These are phyloP conservation scores for Microtus oregoni DNA, from an alignment of 2,113 vertebrate genomes.

Conservation along the genomic window DNA sequence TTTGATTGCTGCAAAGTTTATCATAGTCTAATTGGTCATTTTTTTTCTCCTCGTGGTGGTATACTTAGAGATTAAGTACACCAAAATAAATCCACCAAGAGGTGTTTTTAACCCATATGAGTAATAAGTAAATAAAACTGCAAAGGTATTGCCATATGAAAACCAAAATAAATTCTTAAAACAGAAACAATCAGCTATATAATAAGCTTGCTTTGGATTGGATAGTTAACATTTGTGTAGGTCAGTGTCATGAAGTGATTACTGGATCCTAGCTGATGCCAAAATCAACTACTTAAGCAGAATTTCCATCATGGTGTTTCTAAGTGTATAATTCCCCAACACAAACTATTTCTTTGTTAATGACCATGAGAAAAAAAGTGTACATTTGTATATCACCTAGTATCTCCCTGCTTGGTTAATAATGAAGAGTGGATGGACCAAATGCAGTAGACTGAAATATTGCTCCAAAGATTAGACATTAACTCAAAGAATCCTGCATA, in stretches of 20 bases:
- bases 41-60: conserved; percentile 28
- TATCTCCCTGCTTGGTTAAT: neutral
- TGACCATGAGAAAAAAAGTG: neutral
- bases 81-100: conserved; percentile 5
- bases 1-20: conserved; percentile 22
- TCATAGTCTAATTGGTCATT: neutral
- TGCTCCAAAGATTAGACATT: neutral
- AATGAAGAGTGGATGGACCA: neutral
- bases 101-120: conserved; percentile 40
- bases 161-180: conserved; percentile 63
- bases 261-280: neutral
- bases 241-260: conserved; percentile 27
- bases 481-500: neutral
- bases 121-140: conserved; percentile 40
- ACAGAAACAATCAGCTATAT: conserved; percentile 36
- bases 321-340: conserved; percentile 33
- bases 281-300: conserved; percentile 26
- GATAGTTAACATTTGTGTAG: conserved; percentile 48
- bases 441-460: neutral
- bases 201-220: conserved; percentile 57
- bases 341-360: neutral
- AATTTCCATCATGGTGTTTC: neutral
- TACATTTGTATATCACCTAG: neutral
- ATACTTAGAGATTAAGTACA: conserved; percentile 56
- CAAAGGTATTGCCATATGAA: conserved; percentile 41